Evolutionary conservation across 64 coral and sea anemone species (phyloP).

Genomic region (Catalaphyllia jardinei): DNA sequence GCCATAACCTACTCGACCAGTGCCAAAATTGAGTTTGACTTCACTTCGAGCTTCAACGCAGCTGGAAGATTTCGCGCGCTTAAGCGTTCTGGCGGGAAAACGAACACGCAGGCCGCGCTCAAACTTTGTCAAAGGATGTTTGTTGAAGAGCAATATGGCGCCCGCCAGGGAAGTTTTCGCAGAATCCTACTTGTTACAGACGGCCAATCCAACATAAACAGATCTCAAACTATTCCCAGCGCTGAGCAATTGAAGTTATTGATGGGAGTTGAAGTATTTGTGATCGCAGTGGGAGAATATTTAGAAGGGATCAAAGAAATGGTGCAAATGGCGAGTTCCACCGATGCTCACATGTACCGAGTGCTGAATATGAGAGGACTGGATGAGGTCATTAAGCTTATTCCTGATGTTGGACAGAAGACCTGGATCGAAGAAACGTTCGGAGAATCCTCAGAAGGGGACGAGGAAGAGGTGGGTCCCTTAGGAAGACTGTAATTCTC

Average conservation of each 20-base stretch:
- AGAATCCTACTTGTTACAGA: constrained; percentile 74
- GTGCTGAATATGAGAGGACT: constrained; percentile 59
- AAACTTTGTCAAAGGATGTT: constrained; percentile 28
- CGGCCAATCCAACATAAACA: constrained; percentile 68
- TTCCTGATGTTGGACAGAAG: constrained; percentile 26
- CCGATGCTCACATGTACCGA: constrained; percentile 65
- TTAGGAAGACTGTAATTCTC: constrained; percentile 11
- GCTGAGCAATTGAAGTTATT: constrained; percentile 33
- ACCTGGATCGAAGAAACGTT: constrained; percentile 13
- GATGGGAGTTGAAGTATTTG: constrained; percentile 58
- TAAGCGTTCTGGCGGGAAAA: constrained; percentile 49
- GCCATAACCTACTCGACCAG: constrained; percentile 44
- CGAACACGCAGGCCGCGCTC: constrained; percentile 41
- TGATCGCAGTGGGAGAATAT: constrained; percentile 78
- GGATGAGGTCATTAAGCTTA: constrained; percentile 51
- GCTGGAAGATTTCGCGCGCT: constrained; percentile 38
- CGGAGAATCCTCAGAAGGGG: background rate
- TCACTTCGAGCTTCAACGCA: constrained; percentile 8
- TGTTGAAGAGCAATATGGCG: constrained; percentile 24
- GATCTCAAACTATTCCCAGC: constrained; percentile 28
- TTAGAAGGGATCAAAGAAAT: constrained; percentile 68
- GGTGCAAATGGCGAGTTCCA: constrained; percentile 61
- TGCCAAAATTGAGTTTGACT: constrained; percentile 29
- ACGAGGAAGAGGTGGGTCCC: background rate
- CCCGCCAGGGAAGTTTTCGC: constrained; percentile 28